Percentiles rank a stretch among this genome's conserved stretches.
phyloP scores from a whole-genome alignment of 2,888 invertebrate genomes.

The Microctonus hyperodae region DNA sequence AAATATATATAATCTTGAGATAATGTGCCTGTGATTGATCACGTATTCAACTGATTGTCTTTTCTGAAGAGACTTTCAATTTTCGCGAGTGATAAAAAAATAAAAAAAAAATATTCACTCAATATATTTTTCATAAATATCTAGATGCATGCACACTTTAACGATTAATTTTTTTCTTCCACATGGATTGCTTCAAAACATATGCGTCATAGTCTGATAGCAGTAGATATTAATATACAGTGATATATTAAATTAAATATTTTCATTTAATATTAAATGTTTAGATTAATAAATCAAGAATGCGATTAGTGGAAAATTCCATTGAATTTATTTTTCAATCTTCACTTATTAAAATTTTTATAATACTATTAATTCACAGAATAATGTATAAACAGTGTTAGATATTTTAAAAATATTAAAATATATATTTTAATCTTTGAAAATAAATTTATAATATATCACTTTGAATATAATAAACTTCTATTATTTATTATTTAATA shows the following conservation, averaged over 20 bases:
- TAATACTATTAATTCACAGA: too few species aligned
- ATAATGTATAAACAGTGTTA: too few species aligned
- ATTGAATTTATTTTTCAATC: not conserved
- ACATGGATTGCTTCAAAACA: not conserved
- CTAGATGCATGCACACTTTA: not conserved
- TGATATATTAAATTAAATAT: not conserved
- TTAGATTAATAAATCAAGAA: not conserved
- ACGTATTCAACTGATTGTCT: not conserved
- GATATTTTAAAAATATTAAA: too few species aligned
- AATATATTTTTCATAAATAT: not conserved
- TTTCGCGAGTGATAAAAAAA: not conserved
- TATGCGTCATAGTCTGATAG: not conserved
- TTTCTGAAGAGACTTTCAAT: not conserved
- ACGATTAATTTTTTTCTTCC: not conserved
- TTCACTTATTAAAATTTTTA: not conserved
- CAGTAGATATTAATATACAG: not conserved
- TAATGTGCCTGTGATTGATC: not conserved
- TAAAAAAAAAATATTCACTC: too few species aligned
- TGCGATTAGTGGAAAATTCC: not conserved
- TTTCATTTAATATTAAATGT: not conserved
- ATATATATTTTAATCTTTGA: too few species aligned
- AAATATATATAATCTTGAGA: not conserved
- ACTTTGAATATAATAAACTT: too few species aligned
- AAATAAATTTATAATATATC: too few species aligned
- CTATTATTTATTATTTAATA: not conserved